Percentiles rank a stretch among this genome's conserved stretches.
Evolutionary conservation across 2,888 invertebrate species (phyloP).

Genomic region (Pristionchus arcanus): DNA sequence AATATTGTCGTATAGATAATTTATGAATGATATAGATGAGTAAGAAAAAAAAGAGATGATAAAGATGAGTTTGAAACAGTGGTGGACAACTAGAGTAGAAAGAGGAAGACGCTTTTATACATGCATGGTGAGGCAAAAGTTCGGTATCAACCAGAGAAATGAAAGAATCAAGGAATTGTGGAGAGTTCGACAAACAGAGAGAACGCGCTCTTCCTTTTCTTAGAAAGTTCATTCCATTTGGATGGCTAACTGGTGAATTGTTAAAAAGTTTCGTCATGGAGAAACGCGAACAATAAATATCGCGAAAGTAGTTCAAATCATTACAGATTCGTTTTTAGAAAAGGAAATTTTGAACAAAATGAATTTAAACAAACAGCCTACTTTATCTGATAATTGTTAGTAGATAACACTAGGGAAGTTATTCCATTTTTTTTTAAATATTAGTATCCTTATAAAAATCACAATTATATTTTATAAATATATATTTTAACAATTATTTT

Average conservation of each 20-base stretch:
- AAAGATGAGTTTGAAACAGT: background rate
- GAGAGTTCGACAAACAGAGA: background rate
- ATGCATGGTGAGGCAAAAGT: background rate
- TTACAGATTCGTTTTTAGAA: background rate
- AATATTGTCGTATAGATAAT: too few species aligned
- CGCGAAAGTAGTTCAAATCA: background rate
- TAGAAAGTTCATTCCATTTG: conserved; percentile 28
- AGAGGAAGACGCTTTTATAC: background rate
- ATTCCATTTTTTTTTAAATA: too few species aligned
- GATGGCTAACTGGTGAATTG: conserved; percentile 1
- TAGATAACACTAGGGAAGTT: background rate
- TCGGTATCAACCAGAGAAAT: background rate
- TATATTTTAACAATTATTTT: too few species aligned
- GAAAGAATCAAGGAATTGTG: background rate
- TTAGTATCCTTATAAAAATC: too few species aligned
- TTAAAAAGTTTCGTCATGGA: background rate
- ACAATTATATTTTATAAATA: too few species aligned
- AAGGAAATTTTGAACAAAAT: too few species aligned
- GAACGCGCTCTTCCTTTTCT: background rate
- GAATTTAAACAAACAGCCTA: background rate
- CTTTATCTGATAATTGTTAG: background rate
- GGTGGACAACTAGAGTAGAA: background rate
- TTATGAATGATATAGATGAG: background rate
- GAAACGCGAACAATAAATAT: background rate
- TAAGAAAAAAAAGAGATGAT: background rate